Conservation (phyloP, 1,140 invertebrate genomes). For the Cydia fagiglandana region DNA sequence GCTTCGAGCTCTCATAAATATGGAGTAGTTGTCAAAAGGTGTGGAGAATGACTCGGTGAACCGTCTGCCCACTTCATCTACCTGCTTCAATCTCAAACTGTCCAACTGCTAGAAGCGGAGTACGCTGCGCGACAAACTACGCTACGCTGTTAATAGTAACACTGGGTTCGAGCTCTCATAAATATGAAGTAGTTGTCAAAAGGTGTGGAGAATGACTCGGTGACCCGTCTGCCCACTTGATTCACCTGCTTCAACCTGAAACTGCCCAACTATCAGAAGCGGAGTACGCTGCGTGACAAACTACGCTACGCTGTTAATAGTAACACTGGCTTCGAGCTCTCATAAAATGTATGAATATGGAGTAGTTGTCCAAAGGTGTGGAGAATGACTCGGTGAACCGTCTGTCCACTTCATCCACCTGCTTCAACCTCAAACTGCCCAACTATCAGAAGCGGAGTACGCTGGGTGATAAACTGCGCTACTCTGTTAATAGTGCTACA, state of each 20-base stretch:
- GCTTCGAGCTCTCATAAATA: constrained; percentile 96
- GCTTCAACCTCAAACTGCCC: constrained; percentile 99
- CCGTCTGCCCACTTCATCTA: constrained; percentile 98
- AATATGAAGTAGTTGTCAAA: constrained; percentile 43
- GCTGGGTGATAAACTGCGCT: constrained; percentile 96
- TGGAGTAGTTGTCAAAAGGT: background rate
- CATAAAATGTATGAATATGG: constrained; percentile 91
- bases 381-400: constrained; percentile 90
- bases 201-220: constrained; percentile 81
- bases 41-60: constrained; percentile 87
- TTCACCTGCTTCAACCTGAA: constrained; percentile 99
- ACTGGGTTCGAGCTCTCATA: constrained; percentile 99
- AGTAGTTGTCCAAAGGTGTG: background rate
- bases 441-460: constrained; percentile 99
- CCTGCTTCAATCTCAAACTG: constrained; percentile 99
- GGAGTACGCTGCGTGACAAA: constrained; percentile 96
- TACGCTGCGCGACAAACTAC: constrained; percentile 95
- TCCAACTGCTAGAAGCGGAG: constrained; percentile 99
- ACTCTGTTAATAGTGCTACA: constrained; percentile 93
- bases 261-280: constrained; percentile 99
- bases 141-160: constrained; percentile 98
- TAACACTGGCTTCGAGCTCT: constrained; percentile 99
- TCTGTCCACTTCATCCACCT: constrained; percentile 98
- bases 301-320: constrained; percentile 98
- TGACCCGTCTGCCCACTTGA: constrained; percentile 97